Percentiles rank a stretch among this genome's conserved stretches.
Conservation (phyloP, 2,113 vertebrate species). For the Meleagris gallopavo region DNA sequence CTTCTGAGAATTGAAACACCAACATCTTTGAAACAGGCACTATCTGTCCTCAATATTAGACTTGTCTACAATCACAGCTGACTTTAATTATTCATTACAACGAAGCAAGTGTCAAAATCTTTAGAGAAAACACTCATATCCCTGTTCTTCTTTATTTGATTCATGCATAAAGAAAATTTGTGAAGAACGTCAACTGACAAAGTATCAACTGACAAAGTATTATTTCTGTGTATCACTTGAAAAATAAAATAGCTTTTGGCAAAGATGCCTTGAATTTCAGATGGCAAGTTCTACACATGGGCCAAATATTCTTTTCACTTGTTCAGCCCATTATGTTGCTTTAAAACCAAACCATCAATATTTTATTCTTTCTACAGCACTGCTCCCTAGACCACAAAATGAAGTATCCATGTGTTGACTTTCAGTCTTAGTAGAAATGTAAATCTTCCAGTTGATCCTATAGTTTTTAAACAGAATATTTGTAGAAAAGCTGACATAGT, state of each 20-base stretch:
- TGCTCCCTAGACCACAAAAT: neutral
- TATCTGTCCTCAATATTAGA: neutral
- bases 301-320: neutral
- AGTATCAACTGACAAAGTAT: neutral
- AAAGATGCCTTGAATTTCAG: neutral
- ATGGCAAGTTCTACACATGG: neutral
- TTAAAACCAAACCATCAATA: neutral
- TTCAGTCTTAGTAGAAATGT: neutral
- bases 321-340: neutral
- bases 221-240: neutral
- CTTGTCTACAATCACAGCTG: neutral
- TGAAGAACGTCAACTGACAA: neutral
- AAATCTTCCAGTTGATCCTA: neutral
- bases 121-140: neutral
- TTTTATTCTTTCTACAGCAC: neutral
- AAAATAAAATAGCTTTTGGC: neutral
- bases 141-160: neutral
- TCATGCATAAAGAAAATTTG: accelerated
- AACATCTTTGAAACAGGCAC: neutral
- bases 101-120: neutral
- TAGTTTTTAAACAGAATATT: neutral
- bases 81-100: neutral
- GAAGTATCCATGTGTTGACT: neutral
- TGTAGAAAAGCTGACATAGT: neutral
- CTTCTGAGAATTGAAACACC: neutral